Evolutionary conservation across 2,113 vertebrate species (phyloP), one percentile per base, ranked within the genome.

Genomic region (Lagopus muta): DNA sequence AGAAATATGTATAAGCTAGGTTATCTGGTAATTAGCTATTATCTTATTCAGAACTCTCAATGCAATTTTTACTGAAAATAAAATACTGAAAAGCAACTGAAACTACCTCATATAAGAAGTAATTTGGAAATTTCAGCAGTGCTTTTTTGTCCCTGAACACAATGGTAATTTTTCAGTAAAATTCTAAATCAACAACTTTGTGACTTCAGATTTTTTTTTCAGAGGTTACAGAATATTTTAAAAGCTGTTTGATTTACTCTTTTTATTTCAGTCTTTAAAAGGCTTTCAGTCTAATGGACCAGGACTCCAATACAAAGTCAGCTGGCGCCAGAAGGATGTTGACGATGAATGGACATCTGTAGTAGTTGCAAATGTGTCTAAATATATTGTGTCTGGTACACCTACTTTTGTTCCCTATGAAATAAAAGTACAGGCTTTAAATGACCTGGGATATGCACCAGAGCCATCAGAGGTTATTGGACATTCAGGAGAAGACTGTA

Each of bases 401-500:
- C 99, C 99, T 54, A 99, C 98, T 6, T 99, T 99, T 95, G 98
- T 97, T 78, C 98, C 98, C 1, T 99, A 99, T 66, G 98, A 99
- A 97, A 90, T 99, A 38, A 99, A 98, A 97, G 99, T 99, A 61
- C 99, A 99, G 94, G 98, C 99, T 43, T 91, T 99, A 93, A 99
- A 99, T 57, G 97, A 98, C 12, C 60, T 98, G 27, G 99, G 99
- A 14, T 89, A 94, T 43, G 99, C 98, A 75, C 99, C 99, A 22
- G 98, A 99, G 43, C 99, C 99, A 8, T 78, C 91, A 40, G 75
- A 97, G 7, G 95, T 98, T 88, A 97, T 96, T 60, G 99, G 99
- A 78, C 97, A 98, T 97, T 99, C 99, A 8, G 99, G 99, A 90
- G 99, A 99, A 96, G 99, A 99, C 95, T 97, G 99, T 99, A 97